These are phyloP conservation scores for Eubucco bourcierii DNA, from an alignment of 2,113 vertebrate genomes.

Conservation along the genomic window DNA sequence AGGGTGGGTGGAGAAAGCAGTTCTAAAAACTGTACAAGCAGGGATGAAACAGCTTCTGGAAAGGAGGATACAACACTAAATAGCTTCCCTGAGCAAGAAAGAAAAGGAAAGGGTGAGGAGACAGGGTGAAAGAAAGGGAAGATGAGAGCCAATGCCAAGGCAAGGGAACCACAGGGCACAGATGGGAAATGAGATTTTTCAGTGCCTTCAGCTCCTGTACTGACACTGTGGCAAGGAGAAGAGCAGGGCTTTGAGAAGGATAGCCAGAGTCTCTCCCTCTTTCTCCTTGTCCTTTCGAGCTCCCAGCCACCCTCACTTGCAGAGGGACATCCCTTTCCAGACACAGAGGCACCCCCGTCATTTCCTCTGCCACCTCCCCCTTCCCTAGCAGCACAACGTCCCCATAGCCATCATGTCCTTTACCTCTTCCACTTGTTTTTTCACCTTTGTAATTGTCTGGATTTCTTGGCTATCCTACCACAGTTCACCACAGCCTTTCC, in stretches of 20 bases:
- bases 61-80: slow-evolving; percentile 11
- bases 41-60: slow-evolving; percentile 44
- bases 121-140: background rate
- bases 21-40: slow-evolving; percentile 35
- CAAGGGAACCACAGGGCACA: background rate
- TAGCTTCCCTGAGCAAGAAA: background rate
- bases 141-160: background rate
- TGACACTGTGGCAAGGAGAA: background rate
- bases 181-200: background rate
- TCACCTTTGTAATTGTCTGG: background rate
- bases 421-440: background rate
- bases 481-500: background rate
- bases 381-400: background rate
- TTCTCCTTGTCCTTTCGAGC: background rate
- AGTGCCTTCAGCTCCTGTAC: background rate
- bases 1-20: slow-evolving; percentile 21
- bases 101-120: background rate
- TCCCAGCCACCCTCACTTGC: background rate
- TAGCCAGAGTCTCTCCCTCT: background rate
- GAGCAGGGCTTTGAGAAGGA: background rate
- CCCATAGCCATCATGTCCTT: background rate
- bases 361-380: background rate
- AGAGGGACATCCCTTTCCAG: background rate
- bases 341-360: background rate
- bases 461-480: background rate